Evolutionary conservation across 2,113 vertebrate species (phyloP).

Genomic region (Lagenorhynchus albirostris): DNA sequence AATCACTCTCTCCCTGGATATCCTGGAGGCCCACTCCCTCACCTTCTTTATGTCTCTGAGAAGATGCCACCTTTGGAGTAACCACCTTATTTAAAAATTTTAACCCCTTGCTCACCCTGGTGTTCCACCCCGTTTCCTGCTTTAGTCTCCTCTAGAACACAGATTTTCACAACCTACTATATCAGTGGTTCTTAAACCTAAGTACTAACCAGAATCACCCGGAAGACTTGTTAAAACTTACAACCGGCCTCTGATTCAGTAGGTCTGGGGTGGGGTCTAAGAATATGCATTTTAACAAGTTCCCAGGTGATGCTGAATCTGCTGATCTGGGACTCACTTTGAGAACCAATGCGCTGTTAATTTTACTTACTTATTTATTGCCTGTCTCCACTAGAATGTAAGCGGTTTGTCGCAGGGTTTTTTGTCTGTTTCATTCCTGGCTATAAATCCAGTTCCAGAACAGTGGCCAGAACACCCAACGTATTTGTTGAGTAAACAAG

Average conservation of each 20-base stretch:
- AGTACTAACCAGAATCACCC: neutral
- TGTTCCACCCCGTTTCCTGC: neutral
- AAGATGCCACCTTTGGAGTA: neutral
- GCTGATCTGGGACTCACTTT: neutral
- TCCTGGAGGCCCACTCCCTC: neutral
- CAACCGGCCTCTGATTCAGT: neutral
- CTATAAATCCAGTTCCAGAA: neutral
- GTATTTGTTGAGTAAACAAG: accelerated
- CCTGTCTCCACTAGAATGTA: neutral
- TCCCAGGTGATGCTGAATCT: neutral
- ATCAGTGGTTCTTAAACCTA: neutral
- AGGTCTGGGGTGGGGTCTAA: neutral
- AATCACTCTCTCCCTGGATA: neutral
- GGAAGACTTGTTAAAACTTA: neutral
- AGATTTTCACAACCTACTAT: neutral
- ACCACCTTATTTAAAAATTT: neutral
- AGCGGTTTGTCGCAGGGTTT: neutral
- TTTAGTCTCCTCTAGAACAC: neutral
- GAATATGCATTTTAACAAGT: neutral
- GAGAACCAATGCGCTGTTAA: neutral
- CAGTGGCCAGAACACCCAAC: neutral
- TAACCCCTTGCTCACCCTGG: neutral
- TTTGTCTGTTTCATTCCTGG: neutral
- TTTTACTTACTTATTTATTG: neutral
- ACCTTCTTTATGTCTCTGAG: neutral